A percentile compares a stretch with the other conserved stretches of the same genome.
Evolutionary conservation across 2,888 invertebrate species (phyloP).

Genomic region (Lasius fuliginosus): DNA sequence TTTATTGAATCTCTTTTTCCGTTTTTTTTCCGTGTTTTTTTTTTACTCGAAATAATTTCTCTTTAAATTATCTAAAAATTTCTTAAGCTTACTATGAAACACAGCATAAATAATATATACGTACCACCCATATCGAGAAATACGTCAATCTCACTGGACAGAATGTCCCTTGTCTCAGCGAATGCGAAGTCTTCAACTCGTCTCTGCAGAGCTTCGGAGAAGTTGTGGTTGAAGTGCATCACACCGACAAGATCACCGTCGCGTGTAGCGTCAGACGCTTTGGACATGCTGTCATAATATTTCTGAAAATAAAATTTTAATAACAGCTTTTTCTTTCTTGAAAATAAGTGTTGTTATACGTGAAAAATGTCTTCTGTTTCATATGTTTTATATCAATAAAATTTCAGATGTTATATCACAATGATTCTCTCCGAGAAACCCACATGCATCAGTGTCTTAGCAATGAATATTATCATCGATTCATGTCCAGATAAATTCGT

Average conservation of each 20-base stretch:
- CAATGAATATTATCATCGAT: conserved; percentile 1
- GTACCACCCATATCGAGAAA: conserved; percentile 92
- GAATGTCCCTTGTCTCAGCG: conserved; percentile 84
- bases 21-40: background rate
- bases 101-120: background rate
- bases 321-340: background rate
- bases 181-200: conserved; percentile 87
- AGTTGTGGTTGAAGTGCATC: conserved; percentile 91
- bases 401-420: background rate
- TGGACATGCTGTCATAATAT: conserved; percentile 87
- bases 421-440: background rate
- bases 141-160: conserved; percentile 89
- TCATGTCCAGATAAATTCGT: background rate
- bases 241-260: conserved; percentile 89
- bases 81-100: background rate
- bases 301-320: conserved; percentile 81
- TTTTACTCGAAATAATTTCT: background rate
- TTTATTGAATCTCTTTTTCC: background rate
- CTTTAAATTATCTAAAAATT: conserved; percentile 8
- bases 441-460: background rate
- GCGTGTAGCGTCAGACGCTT: conserved; percentile 88
- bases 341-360: background rate
- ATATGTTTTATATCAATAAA: background rate
- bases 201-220: conserved; percentile 89
- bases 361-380: background rate